Evolutionary conservation across 2,888 invertebrate species (phyloP).

Genomic region (Microctonus aethiopoides): DNA sequence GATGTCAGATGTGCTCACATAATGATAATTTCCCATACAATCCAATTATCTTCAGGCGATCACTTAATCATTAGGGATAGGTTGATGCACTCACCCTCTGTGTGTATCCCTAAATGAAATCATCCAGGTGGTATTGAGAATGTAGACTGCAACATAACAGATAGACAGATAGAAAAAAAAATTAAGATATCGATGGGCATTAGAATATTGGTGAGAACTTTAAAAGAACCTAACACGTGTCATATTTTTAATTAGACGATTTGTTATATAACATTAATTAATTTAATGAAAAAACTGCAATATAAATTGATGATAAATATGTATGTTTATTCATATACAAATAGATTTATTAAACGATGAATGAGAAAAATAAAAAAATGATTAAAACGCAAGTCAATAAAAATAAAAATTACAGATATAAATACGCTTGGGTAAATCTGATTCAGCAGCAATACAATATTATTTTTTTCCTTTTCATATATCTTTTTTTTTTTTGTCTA

Average conservation of each 20-base stretch:
- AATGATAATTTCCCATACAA: slow-evolving; percentile 29
- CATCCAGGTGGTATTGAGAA: slow-evolving; percentile 30
- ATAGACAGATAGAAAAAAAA: background rate
- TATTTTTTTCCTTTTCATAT: background rate
- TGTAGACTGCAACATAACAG: background rate
- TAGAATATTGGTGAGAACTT: slow-evolving; percentile 29
- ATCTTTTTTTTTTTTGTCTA: background rate
- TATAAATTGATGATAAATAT: too few relatives aligned
- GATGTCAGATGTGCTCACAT: slow-evolving; percentile 20
- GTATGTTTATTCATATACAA: too few relatives aligned
- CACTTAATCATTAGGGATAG: slow-evolving; percentile 29
- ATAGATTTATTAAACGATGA: background rate
- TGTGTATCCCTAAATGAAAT: slow-evolving; percentile 4
- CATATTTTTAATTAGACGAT: too few relatives aligned
- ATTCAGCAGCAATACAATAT: background rate
- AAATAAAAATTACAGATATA: slow-evolving; percentile 24
- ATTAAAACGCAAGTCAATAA: slow-evolving; percentile 2
- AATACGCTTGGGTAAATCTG: slow-evolving; percentile 24
- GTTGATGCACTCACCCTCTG: slow-evolving; percentile 5
- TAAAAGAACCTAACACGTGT: slow-evolving; percentile 27
- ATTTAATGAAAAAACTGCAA: too few relatives aligned
- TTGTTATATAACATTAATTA: background rate
- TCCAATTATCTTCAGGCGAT: slow-evolving; percentile 33
- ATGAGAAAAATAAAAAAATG: background rate
- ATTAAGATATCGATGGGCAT: background rate